Evolutionary conservation across 2,888 invertebrate genomes (phyloP), one percentile per base, ranked within the genome.

Genomic region (Cryptophagus acutangulus): DNA sequence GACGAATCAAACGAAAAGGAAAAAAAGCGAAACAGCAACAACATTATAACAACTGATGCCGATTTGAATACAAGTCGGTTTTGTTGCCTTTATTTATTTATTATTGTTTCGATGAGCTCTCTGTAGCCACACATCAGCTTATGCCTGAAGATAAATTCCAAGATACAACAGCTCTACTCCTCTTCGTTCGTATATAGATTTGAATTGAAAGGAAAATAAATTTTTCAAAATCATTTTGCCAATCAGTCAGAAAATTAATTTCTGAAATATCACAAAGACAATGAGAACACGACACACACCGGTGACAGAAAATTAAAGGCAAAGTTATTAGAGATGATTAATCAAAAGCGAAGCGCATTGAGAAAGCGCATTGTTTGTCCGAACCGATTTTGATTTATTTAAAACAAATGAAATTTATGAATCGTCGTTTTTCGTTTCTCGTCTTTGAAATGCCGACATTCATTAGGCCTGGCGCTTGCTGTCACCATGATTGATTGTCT

Each of bases 391-490:
- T 61, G 60, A 61, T 61, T 59, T 58, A 62, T 63, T 62, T 57
- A 58, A 59, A 59, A 63, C 62, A 62, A 61, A 63, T 59, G 57
- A 59, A 61, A 63, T 59, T 60, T 62, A 60, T 62, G 61, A 60
- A 50, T 62, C 54, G 61, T 56, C 54, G 52, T 59, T 57, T 58
- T 36, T 48, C 43, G 38, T 48, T 40, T 40, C 35, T 25, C 5
- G 12, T 33, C 12, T 41, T 36, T 36, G 17, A 15, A 24, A 38
- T 46, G 57, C 58, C 61, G 61, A 52, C 60, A 56, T 58, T 59
- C 56, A 58, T 60, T 58, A 58, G 52, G 50, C 45, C 53, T 53
- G 56, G 57, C 58, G 58, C 57, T 55, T 44, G 55, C 57, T 48
- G 55, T 59, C 57, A 46, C 46, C 48, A 41, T 61, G 59, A 62